Percentiles rank a stretch among this genome's conserved stretches.
phyloP scores from a whole-genome alignment of 2,888 invertebrate species.

The Ophion ellenae region DNA sequence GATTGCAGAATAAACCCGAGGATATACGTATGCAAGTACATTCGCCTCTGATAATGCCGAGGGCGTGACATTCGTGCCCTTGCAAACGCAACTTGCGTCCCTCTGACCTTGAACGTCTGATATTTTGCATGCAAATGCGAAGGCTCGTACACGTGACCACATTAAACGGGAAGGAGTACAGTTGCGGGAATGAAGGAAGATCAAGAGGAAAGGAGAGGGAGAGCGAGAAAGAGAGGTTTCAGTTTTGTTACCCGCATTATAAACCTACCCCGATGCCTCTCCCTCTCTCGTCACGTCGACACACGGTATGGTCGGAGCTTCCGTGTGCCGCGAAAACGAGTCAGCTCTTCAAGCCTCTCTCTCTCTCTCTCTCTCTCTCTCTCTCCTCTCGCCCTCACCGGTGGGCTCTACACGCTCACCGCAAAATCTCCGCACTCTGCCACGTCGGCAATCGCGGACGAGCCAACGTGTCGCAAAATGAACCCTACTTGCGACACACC shows the following conservation, averaged over 20 bases:
- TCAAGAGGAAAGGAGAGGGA: not conserved
- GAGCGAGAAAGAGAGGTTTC: not conserved
- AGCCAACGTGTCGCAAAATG: conserved; percentile 33
- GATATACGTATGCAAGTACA: not conserved
- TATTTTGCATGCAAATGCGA: not conserved
- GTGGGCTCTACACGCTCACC: not conserved
- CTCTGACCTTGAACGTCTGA: not conserved
- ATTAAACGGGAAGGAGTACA: conserved; percentile 32
- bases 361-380: not conserved
- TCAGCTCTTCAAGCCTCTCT: conserved; percentile 6
- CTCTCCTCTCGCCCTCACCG: not conserved
- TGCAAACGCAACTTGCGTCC: not conserved
- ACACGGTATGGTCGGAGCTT: conserved; percentile 46
- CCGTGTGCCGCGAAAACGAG: conserved; percentile 32
- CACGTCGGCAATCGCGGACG: conserved; percentile 13
- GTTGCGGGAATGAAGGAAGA: not conserved
- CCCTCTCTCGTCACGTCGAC: not conserved
- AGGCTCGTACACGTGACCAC: conserved; percentile 23
- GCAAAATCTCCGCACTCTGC: conserved; percentile 42
- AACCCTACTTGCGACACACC: conserved; percentile 26
- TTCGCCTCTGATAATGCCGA: not conserved
- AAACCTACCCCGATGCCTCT: not conserved
- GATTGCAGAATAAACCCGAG: not conserved
- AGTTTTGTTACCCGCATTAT: conserved; percentile 43
- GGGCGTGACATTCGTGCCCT: not conserved